Evolutionary conservation across 2,113 vertebrate genomes (phyloP).

Genomic region (Actinemys pallida): DNA sequence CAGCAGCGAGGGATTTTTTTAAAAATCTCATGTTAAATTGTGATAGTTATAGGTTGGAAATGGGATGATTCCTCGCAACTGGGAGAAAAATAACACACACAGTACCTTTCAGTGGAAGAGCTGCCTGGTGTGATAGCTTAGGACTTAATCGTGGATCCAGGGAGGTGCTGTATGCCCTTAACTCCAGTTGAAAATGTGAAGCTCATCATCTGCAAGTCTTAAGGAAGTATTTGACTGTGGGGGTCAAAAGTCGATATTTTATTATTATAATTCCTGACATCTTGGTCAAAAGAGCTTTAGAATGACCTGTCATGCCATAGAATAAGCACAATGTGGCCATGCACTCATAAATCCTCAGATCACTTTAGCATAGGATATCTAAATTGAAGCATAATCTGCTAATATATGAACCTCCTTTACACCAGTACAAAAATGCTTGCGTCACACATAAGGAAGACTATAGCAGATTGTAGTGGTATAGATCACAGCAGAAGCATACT

Average conservation of each 20-base stretch:
- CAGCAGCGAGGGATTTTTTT: background rate
- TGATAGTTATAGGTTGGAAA: background rate
- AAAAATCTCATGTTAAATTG: background rate
- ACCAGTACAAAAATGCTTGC: constrained; percentile 14
- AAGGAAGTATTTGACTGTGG: background rate
- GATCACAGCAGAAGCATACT: constrained; percentile 82
- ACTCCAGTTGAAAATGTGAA: background rate
- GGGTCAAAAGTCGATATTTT: background rate
- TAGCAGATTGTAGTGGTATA: constrained; percentile 63
- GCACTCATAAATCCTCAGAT: no score
- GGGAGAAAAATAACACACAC: background rate
- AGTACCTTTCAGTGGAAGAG: background rate
- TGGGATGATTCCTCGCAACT: background rate
- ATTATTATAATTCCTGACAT: background rate
- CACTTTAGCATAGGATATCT: no score
- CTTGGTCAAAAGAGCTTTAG: fast-evolving
- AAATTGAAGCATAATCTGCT: constrained; percentile 52
- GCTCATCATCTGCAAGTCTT: background rate
- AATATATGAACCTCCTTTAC: constrained; percentile 73
- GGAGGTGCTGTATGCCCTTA: background rate
- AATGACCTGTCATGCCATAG: background rate
- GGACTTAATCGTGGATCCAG: background rate
- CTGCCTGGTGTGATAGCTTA: background rate
- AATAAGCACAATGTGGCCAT: background rate
- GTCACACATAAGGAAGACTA: constrained; percentile 73